Conservation (phyloP, 2,797 vertebrate genomes). For the Acrossocheilus fasciatus region DNA sequence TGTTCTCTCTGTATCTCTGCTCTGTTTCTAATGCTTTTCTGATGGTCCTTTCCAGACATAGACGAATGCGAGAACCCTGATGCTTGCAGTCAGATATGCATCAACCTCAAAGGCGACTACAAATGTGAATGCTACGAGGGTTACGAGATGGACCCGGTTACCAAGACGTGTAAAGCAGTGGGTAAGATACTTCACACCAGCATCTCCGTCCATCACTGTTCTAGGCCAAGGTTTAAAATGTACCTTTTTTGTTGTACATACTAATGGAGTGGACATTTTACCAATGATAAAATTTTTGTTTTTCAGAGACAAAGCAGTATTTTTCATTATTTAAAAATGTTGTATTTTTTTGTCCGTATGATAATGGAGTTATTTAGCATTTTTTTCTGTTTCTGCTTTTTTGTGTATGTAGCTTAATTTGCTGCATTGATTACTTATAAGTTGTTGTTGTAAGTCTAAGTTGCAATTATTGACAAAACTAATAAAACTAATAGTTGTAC, state of each 20-base stretch:
- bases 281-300: background rate
- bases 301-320: background rate
- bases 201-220: slow-evolving; percentile 54
- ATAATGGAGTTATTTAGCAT: background rate
- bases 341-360: background rate
- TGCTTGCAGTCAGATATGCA: slow-evolving; percentile 97
- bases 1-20: slow-evolving; percentile 27
- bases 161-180: slow-evolving; percentile 96
- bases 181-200: slow-evolving; percentile 79
- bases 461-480: background rate
- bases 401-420: background rate
- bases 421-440: background rate
- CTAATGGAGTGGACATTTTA: background rate
- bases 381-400: too few species aligned
- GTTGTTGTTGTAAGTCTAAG: background rate
- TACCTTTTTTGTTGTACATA: background rate
- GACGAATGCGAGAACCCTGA: slow-evolving; percentile 96
- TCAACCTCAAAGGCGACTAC: slow-evolving; percentile 98
- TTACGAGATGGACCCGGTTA: slow-evolving; percentile 94
- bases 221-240: slow-evolving; percentile 25
- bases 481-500: background rate
- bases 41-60: slow-evolving; percentile 83
- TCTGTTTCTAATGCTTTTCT: slow-evolving; percentile 43
- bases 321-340: background rate
- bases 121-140: slow-evolving; percentile 98